These are phyloP conservation scores for Eretmochelys imbricata DNA, from an alignment of 2,113 vertebrate species.

Conservation along the genomic window DNA sequence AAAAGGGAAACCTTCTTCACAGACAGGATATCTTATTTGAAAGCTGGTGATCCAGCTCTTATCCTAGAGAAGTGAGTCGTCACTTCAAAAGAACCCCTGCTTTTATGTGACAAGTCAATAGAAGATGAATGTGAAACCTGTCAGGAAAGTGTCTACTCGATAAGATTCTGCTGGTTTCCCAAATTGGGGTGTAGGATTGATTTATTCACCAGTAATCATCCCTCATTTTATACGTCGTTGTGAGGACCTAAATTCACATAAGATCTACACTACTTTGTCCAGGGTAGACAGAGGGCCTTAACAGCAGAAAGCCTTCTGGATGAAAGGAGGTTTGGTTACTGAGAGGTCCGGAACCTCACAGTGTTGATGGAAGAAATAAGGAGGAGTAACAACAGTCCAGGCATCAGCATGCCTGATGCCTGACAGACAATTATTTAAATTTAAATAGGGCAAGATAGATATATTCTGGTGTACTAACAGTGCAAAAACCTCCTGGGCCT, in stretches of 20 bases:
- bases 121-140: constrained; percentile 48
- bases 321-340: constrained; percentile 6
- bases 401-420: background rate
- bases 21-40: background rate
- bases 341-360: constrained; percentile 1
- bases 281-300: constrained; percentile 9
- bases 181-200: constrained; percentile 51
- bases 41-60: constrained; percentile 32
- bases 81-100: constrained; percentile 25
- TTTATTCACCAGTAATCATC: constrained; percentile 52
- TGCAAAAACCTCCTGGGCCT: background rate
- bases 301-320: constrained; percentile 24
- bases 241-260: constrained; percentile 51
- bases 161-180: constrained; percentile 11
- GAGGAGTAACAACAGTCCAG: constrained; percentile 9
- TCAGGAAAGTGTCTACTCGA: constrained; percentile 37
- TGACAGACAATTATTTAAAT: background rate
- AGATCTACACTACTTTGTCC: constrained; percentile 12
- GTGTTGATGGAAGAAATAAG: constrained; percentile 25
- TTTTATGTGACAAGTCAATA: constrained; percentile 40
- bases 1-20: background rate
- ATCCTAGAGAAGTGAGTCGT: constrained; percentile 45
- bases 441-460: background rate
- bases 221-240: constrained; percentile 46
- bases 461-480: background rate